Percentiles rank a stretch among this genome's conserved stretches.
These are phyloP conservation scores for Cerceris rybyensis DNA, from an alignment of 2,888 invertebrate genomes.

Conservation along the genomic window DNA sequence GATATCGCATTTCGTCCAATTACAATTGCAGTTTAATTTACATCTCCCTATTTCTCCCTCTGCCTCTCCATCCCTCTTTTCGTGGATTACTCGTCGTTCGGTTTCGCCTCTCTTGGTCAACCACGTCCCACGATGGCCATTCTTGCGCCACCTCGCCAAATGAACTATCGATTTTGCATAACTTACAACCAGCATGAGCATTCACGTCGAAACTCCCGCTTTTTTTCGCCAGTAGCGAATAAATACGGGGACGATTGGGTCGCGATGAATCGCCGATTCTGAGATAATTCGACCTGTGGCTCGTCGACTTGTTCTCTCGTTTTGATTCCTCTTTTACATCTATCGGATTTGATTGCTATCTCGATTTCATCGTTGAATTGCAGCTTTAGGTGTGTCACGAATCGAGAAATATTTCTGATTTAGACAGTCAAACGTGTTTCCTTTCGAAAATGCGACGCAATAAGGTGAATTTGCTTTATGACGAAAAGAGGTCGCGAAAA, in stretches of 20 bases:
- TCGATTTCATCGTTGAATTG: no score
- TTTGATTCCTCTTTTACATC: background rate
- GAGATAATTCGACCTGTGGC: no score
- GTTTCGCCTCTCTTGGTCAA: background rate
- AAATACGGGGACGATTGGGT: slow-evolving; percentile 40
- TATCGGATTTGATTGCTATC: no score
- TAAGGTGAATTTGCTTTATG: no score
- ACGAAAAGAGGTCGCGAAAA: no score
- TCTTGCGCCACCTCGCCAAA: slow-evolving; percentile 34
- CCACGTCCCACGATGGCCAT: slow-evolving; percentile 18
- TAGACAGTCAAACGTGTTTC: no score
- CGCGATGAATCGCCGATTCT: slow-evolving; percentile 7
- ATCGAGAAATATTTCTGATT: no score
- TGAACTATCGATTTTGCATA: slow-evolving; percentile 38
- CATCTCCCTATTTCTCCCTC: slow-evolving; percentile 21
- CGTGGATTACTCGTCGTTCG: background rate
- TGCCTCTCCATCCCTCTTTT: background rate
- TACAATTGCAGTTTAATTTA: slow-evolving; percentile 47
- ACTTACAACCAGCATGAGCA: slow-evolving; percentile 29
- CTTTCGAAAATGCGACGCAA: no score
- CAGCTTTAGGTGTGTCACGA: no score
- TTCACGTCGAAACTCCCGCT: slow-evolving; percentile 27
- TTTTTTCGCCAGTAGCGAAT: slow-evolving; percentile 26
- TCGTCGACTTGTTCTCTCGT: background rate
- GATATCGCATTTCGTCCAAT: slow-evolving; percentile 49